Percentiles rank a stretch among this genome's conserved stretches.
Conservation (phyloP, 2,888 invertebrate species). For the Tethea ocularis region DNA sequence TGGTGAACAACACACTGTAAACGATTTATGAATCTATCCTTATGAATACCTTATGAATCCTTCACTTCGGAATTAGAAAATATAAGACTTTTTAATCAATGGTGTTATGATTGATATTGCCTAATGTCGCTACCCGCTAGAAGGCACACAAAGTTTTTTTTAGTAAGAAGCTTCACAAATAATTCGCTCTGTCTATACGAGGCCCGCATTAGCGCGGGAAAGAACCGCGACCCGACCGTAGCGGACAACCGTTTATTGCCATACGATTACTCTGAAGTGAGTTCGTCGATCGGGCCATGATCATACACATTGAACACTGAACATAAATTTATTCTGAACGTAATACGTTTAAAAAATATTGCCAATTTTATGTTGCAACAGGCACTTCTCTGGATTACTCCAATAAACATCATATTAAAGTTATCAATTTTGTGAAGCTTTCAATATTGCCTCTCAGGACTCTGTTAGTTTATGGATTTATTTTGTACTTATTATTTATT, state of each 20-base stretch:
- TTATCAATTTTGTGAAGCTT: conserved; percentile 75
- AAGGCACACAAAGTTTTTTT: conserved; percentile 83
- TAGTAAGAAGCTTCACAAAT: conserved; percentile 82
- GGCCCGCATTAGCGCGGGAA: not conserved
- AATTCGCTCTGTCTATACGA: conserved; percentile 49
- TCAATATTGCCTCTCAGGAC: conserved; percentile 74
- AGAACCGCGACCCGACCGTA: not conserved
- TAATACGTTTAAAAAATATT: conserved; percentile 80
- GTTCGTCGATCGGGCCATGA: conserved; percentile 29
- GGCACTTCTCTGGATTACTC: conserved; percentile 83
- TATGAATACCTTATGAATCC: conserved; percentile 48
- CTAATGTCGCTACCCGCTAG: conserved; percentile 82
- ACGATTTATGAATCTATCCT: conserved; percentile 51
- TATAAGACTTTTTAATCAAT: conserved; percentile 53
- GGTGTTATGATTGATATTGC: conserved; percentile 75
- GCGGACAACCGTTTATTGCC: conserved; percentile 24
- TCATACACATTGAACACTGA: conserved; percentile 66
- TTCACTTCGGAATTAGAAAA: conserved; percentile 52
- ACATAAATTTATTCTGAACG: conserved; percentile 68
- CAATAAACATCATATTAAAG: conserved; percentile 82
- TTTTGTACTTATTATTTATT: conserved; percentile 73
- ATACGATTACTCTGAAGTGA: conserved; percentile 28
- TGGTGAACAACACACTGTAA: conserved; percentile 54
- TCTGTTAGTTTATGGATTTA: conserved; percentile 61
- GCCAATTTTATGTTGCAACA: conserved; percentile 82